phyloP scores from a whole-genome alignment of 1,140 invertebrate genomes.

The Elymnias hypermnestra region DNA sequence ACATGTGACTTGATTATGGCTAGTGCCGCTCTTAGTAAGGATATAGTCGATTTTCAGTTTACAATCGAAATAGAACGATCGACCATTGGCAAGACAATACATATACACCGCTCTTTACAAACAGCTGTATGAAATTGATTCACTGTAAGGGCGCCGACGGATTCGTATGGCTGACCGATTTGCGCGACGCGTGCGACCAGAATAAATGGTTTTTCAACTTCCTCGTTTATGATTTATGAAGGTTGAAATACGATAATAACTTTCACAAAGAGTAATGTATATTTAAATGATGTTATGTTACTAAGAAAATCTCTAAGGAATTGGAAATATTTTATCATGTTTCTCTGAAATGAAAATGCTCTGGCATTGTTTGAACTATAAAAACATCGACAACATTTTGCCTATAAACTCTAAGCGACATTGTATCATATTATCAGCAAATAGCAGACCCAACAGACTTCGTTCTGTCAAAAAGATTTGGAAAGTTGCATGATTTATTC shows the following conservation, averaged over 20 bases:
- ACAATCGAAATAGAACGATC: slow-evolving; percentile 31
- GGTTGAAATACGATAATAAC: slow-evolving; percentile 19
- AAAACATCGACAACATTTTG: no score
- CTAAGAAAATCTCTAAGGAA: no score
- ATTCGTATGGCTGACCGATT: slow-evolving; percentile 21
- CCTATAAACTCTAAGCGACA: no score
- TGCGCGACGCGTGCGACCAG: slow-evolving; percentile 16
- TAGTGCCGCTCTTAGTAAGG: slow-evolving; percentile 14
- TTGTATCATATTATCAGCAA: no score
- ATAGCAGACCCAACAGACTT: no score
- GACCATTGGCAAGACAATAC: slow-evolving; percentile 41
- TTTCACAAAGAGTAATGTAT: slow-evolving; percentile 14
- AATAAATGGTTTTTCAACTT: slow-evolving; percentile 22
- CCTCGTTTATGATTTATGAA: slow-evolving; percentile 23
- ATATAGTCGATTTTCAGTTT: slow-evolving; percentile 22
- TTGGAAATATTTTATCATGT: no score
- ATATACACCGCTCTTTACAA: slow-evolving; percentile 26
- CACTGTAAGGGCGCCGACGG: slow-evolving; percentile 20
- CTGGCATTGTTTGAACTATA: no score
- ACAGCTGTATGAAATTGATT: slow-evolving; percentile 46
- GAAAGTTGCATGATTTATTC: no score
- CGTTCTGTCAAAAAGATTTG: no score
- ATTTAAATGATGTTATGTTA: slow-evolving; percentile 13
- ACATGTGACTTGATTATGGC: slow-evolving; percentile 17
- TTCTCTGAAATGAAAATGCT: no score